A percentile compares a stretch with the other conserved stretches of the same genome.
phyloP scores from a whole-genome alignment of 1,140 invertebrate species.

The Drosophila watanabei region DNA sequence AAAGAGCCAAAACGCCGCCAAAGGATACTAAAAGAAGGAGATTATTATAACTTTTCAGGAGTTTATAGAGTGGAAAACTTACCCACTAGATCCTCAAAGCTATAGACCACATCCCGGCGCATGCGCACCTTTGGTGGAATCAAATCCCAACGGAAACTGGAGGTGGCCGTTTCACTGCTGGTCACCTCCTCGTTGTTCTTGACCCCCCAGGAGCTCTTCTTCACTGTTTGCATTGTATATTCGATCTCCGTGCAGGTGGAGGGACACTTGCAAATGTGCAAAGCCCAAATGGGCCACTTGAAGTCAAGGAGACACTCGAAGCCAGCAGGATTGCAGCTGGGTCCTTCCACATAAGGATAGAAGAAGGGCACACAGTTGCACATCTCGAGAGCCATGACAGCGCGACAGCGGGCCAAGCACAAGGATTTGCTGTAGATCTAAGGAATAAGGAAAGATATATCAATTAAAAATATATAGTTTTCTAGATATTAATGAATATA shows the following conservation, averaged over 20 bases:
- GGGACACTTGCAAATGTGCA: slow-evolving; percentile 83
- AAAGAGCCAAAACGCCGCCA: slow-evolving; percentile 70
- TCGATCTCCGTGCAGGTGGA: slow-evolving; percentile 81
- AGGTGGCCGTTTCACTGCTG: slow-evolving; percentile 67
- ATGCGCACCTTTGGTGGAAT: slow-evolving; percentile 84
- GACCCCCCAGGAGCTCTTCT: slow-evolving; percentile 80
- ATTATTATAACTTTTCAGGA: not conserved
- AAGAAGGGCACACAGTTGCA: slow-evolving; percentile 84
- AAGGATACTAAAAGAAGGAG: slow-evolving; percentile 57
- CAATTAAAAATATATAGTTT: not conserved
- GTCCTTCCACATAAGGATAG: slow-evolving; percentile 76
- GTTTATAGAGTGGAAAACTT: not conserved
- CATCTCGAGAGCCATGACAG: slow-evolving; percentile 82
- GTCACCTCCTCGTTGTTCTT: slow-evolving; percentile 64
- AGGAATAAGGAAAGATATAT: not conserved
- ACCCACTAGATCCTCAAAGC: slow-evolving; percentile 85
- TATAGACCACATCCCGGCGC: slow-evolving; percentile 84
- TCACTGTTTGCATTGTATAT: slow-evolving; percentile 80
- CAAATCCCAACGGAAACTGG: slow-evolving; percentile 83
- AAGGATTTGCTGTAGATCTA: slow-evolving; percentile 79
- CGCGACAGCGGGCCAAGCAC: slow-evolving; percentile 77
- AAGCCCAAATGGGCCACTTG: slow-evolving; percentile 84
- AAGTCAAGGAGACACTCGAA: slow-evolving; percentile 82
- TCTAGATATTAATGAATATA: not conserved
- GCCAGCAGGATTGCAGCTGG: slow-evolving; percentile 77